Percentiles rank a stretch among this genome's conserved stretches.
Evolutionary conservation across 2,113 vertebrate species (phyloP).

Genomic region (Neodontobutis hainanensis): DNA sequence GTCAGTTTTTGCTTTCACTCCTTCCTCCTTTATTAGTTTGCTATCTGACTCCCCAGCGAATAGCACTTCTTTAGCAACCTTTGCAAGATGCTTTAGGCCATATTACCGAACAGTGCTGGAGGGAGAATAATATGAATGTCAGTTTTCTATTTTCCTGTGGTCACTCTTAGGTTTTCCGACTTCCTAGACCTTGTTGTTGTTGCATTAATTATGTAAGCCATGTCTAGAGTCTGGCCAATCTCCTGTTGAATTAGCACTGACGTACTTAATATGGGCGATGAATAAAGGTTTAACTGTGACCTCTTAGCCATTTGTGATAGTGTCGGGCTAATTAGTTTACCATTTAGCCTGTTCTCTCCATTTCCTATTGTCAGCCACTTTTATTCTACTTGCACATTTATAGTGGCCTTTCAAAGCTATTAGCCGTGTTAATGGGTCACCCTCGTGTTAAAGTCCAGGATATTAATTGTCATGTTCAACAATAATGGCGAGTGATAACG

Average conservation of each 20-base stretch:
- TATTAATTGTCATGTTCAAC: constrained; percentile 58
- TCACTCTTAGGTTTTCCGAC: constrained; percentile 9
- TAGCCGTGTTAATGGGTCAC: constrained; percentile 49
- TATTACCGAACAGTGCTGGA: constrained; percentile 27
- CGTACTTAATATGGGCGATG: constrained; percentile 58
- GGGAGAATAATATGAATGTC: constrained; percentile 44
- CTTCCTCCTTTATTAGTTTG: constrained; percentile 12
- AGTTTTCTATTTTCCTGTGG: constrained; percentile 29
- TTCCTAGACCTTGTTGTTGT: constrained; percentile 30
- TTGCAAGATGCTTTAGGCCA: constrained; percentile 40
- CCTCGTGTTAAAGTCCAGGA: constrained; percentile 46
- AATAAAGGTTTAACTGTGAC: constrained; percentile 67
- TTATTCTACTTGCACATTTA: constrained; percentile 34
- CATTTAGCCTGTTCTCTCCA: constrained; percentile 6
- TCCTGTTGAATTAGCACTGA: constrained; percentile 58
- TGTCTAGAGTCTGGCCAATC: constrained; percentile 40
- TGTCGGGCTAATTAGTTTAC: constrained; percentile 65
- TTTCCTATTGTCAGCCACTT: constrained; percentile 12
- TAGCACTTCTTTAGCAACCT: constrained; percentile 39
- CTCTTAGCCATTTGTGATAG: constrained; percentile 65
- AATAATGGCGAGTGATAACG: constrained; percentile 59
- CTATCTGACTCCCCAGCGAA: constrained; percentile 40
- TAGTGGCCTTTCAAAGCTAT: constrained; percentile 35
- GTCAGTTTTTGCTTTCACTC: constrained; percentile 6
- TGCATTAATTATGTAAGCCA: constrained; percentile 36